These are phyloP conservation scores for Phortica okadai DNA, from an alignment of 2,888 invertebrate species.

Conservation along the genomic window DNA sequence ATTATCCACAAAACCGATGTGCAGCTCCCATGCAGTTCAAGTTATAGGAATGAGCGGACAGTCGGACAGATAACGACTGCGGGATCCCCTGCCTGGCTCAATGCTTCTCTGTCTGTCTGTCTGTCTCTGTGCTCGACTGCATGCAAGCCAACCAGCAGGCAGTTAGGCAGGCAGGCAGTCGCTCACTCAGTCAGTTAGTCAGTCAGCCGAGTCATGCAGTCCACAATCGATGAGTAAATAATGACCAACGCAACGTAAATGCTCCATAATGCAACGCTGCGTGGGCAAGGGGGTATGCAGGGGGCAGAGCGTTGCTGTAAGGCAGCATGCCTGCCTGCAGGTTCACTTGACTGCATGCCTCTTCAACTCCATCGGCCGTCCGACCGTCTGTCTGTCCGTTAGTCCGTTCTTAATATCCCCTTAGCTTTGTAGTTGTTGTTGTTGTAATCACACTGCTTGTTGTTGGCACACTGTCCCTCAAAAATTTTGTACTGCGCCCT, in stretches of 20 bases:
- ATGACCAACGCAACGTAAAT: slow-evolving; percentile 65
- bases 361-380: slow-evolving; percentile 51
- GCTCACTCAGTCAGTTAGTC: slow-evolving; percentile 19
- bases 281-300: not conserved
- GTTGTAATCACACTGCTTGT: slow-evolving; percentile 17
- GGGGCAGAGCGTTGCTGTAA: not conserved
- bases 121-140: slow-evolving; percentile 5
- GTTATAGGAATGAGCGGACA: slow-evolving; percentile 11
- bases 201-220: slow-evolving; percentile 11
- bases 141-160: slow-evolving; percentile 55
- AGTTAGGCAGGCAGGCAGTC: slow-evolving; percentile 48
- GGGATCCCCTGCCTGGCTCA: slow-evolving; percentile 26
- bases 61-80: slow-evolving; percentile 9
- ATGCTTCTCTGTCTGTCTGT: slow-evolving; percentile 9
- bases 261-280: slow-evolving; percentile 11
- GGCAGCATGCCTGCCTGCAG: slow-evolving; percentile 34
- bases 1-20: slow-evolving; percentile 26
- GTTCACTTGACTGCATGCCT: slow-evolving; percentile 51
- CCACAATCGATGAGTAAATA: slow-evolving; percentile 66
- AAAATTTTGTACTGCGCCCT: not conserved
- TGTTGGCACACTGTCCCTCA: not conserved
- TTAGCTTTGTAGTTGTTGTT: not conserved
- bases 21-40: slow-evolving; percentile 47
- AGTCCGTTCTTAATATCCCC: slow-evolving; percentile 7
- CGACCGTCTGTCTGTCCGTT: too few relatives aligned